Percentiles rank a stretch among this genome's conserved stretches.
Evolutionary conservation across 1,140 invertebrate species (phyloP).

Genomic region (Caenorhabditis briggsae): DNA sequence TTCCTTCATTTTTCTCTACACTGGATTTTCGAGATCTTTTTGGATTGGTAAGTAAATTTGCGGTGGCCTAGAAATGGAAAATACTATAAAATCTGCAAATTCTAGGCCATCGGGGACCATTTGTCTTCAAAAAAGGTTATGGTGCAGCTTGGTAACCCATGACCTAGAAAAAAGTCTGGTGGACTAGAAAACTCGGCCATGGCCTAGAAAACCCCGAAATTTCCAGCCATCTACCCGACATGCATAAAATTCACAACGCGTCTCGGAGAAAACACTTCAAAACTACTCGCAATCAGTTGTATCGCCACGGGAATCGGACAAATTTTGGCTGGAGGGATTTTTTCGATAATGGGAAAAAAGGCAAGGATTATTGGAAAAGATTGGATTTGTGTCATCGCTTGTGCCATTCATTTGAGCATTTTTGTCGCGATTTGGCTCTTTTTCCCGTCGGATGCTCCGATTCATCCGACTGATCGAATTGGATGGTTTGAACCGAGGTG

Average conservation of each 20-base stretch:
- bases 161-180: too few species aligned
- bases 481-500: constrained; percentile 9
- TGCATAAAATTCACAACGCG: constrained; percentile 24
- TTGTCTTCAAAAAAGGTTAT: too few species aligned
- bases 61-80: background rate
- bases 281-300: constrained; percentile 2
- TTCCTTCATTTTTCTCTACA: constrained; percentile 1
- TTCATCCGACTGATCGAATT: background rate
- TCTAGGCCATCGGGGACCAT: too few species aligned
- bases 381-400: constrained; percentile 26
- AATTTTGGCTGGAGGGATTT: constrained; percentile 21
- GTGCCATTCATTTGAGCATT: background rate
- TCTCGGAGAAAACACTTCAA: background rate
- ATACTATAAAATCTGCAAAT: too few species aligned
- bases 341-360: background rate
- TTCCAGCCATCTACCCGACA: constrained; percentile 32
- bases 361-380: constrained; percentile 12
- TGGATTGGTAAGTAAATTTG: constrained; percentile 27
- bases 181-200: too few species aligned
- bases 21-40: constrained; percentile 32
- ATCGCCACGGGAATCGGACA: constrained; percentile 35
- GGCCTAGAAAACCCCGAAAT: background rate
- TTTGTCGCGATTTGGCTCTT: constrained; percentile 21
- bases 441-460: constrained; percentile 24
- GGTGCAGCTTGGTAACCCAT: too few species aligned